phyloP scores from a whole-genome alignment of 2,888 invertebrate species.

The Ormia ochracea region DNA sequence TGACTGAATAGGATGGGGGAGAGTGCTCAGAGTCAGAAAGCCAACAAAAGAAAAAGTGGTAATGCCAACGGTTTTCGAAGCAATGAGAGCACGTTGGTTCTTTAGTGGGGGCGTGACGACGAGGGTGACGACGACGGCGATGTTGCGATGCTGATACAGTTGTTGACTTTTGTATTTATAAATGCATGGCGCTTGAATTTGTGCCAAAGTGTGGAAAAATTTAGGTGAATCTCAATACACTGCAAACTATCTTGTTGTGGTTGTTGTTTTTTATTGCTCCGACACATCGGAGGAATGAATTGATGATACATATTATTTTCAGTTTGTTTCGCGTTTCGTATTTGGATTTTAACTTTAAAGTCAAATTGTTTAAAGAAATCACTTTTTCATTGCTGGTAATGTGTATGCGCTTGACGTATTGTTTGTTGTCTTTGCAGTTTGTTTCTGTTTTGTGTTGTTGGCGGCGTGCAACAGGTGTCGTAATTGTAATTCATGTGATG shows the following conservation, averaged over 20 bases:
- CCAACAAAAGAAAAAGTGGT: not conserved
- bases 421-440: too few relatives aligned
- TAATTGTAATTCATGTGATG: constrained; percentile 64
- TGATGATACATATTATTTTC: constrained; percentile 11
- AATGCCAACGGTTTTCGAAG: not conserved
- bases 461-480: constrained; percentile 62
- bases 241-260: constrained; percentile 2
- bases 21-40: not conserved
- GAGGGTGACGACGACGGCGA: not conserved
- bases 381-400: not conserved
- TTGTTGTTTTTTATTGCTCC: not conserved
- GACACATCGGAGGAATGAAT: constrained; percentile 18
- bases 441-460: constrained; percentile 20
- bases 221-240: constrained; percentile 51
- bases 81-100: not conserved
- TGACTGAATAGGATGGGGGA: not conserved
- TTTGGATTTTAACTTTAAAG: constrained; percentile 36
- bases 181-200: constrained; percentile 57
- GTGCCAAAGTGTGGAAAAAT: constrained; percentile 59
- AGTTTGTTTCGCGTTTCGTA: not conserved
- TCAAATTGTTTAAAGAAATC: constrained; percentile 21
- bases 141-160: constrained; percentile 2
- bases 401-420: constrained; percentile 9
- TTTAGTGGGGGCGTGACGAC: not conserved
- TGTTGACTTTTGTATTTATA: constrained; percentile 14